phyloP scores from a whole-genome alignment of 2,888 invertebrate genomes.

The Oconnorella tubifera region DNA sequence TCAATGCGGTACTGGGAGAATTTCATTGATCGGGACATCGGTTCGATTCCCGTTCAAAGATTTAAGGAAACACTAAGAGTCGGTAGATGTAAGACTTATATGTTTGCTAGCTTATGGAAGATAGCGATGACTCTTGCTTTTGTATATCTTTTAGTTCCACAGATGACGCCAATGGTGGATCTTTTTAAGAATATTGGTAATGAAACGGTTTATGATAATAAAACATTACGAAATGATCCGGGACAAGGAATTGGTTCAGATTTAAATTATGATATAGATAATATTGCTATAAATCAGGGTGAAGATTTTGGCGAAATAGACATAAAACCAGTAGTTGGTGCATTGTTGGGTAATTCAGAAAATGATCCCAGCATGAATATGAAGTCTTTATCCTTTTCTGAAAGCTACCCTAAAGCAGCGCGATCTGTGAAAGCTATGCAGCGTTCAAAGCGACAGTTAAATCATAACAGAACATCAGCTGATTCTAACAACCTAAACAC shows the following conservation, averaged over 20 bases:
- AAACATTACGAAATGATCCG: conserved; percentile 1
- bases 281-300: not conserved
- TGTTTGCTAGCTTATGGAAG: conserved; percentile 37
- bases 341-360: no score
- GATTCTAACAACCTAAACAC: not conserved
- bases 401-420: no score
- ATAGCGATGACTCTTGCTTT: conserved; percentile 34
- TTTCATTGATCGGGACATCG: conserved; percentile 33
- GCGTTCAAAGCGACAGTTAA: not conserved
- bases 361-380: no score
- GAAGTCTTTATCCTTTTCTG: not conserved
- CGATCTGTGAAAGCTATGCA: no score
- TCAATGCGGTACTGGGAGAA: conserved; percentile 38
- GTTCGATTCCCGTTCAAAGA: conserved; percentile 24
- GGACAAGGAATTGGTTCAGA: no score
- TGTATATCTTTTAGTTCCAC: conserved; percentile 33
- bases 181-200: conserved; percentile 31
- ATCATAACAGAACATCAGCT: no score
- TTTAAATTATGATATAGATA: no score
- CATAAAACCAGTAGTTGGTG: no score
- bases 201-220: conserved; percentile 29
- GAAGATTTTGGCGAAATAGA: not conserved
- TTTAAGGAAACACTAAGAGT: conserved; percentile 27
- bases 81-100: conserved; percentile 36
- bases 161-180: conserved; percentile 35